phyloP scores from a whole-genome alignment of 2,888 invertebrate genomes.

The Chesias legatella region DNA sequence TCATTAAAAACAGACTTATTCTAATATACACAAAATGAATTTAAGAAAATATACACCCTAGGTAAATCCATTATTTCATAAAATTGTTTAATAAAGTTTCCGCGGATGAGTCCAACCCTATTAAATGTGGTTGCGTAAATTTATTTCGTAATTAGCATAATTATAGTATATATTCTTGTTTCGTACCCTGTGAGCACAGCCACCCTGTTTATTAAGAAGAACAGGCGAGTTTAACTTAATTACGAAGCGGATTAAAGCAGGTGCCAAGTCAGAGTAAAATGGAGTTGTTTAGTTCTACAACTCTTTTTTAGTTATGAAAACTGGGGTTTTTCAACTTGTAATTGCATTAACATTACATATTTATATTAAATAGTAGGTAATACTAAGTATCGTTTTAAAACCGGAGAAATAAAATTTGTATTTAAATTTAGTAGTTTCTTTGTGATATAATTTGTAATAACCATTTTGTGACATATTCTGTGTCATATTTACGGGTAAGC shows the following conservation, averaged over 20 bases:
- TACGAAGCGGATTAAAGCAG: slow-evolving; percentile 47
- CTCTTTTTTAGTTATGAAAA: neutral
- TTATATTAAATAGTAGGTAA: no score
- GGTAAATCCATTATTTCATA: neutral
- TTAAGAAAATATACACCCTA: no score
- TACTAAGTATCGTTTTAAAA: no score
- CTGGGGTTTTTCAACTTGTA: neutral
- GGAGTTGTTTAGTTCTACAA: slow-evolving; percentile 14
- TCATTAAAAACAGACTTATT: no score
- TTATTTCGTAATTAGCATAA: slow-evolving; percentile 77
- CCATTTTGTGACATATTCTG: no score
- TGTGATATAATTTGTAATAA: no score
- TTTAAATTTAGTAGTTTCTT: no score
- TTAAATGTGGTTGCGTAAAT: slow-evolving; percentile 69
- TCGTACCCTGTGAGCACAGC: slow-evolving; percentile 50
- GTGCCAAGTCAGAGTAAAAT: slow-evolving; percentile 42
- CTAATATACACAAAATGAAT: no score
- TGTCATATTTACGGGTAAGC: no score
- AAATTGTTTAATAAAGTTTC: neutral
- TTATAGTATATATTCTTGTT: slow-evolving; percentile 57
- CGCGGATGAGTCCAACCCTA: slow-evolving; percentile 39
- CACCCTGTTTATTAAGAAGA: slow-evolving; percentile 39
- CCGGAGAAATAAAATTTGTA: no score
- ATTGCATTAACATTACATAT: no score
- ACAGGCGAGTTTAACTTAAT: slow-evolving; percentile 43